Evolutionary conservation across 2,797 vertebrate species (phyloP), one percentile per base, ranked within the genome.

Genomic region (Siniperca scherzeri): DNA sequence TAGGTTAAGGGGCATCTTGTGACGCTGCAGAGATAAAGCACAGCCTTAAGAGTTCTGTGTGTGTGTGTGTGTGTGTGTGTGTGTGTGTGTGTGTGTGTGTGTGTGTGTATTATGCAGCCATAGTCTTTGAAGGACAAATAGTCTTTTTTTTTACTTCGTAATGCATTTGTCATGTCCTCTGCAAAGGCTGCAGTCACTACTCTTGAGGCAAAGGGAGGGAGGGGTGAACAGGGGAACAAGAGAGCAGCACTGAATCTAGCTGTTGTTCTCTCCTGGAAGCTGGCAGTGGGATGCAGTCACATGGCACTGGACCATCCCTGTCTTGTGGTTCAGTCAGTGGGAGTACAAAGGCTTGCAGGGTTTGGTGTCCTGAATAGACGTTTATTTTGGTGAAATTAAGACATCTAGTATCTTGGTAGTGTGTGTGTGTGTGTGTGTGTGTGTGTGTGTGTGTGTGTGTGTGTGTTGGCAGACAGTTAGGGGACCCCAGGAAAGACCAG

Each of bases 201-300:
- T 85, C 80, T 83, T 10, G 25, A 81, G 84, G 85, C 76, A 65
- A 48, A 68, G 57, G 67, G 17, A 70, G 80, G 81, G 79, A 60
- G 70, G 62, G 50, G 79, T 38, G 78, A 62, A 36, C 55, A 33
- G 80, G 61, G 83, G 59, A 71, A 83, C 74, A 87, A 82, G 89
- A 75, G 83, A 85, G 87, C 91, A 88, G 88, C 81, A 40, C 79
- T 92, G 92, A 93, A 91, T 91, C 89, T 89, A 38, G 80, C 90
- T 89, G 87, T 93, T 94, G 91, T 93, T 92, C 91, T 87, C 60
- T 81, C 74, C 89, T 89, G 80, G 87, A 88, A 77, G 87, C 91
- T 91, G 91, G 88, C 89, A 90, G 89, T 88, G 91, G 88, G 89
- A 84, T 59, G 87, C 38, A 44, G 89, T 93, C 93, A 91, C 93